phyloP scores from a whole-genome alignment of 2,888 invertebrate species.

The Andrena fulva region DNA sequence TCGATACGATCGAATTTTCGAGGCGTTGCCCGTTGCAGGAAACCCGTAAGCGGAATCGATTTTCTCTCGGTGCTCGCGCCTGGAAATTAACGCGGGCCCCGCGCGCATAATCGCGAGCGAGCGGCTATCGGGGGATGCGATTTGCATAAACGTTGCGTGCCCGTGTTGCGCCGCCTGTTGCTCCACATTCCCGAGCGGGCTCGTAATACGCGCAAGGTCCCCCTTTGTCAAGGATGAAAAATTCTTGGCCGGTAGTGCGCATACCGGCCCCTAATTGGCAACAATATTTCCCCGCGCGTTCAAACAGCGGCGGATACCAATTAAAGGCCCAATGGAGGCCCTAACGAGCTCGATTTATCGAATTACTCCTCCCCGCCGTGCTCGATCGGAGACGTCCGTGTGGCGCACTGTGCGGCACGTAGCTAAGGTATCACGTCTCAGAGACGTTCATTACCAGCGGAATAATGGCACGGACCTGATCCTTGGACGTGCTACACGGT shows the following conservation, averaged over 20 bases:
- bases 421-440: conserved; percentile 6
- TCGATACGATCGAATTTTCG: conserved; percentile 44
- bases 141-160: conserved; percentile 73
- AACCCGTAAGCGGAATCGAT: conserved; percentile 21
- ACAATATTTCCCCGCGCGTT: conserved; percentile 24
- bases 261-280: conserved; percentile 67
- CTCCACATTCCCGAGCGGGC: conserved; percentile 75
- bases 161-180: conserved; percentile 66
- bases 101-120: conserved; percentile 29
- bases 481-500: conserved; percentile 27
- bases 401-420: background rate
- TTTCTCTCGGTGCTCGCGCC: conserved; percentile 14
- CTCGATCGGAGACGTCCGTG: background rate
- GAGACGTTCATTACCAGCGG: conserved; percentile 15
- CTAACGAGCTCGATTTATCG: conserved; percentile 27
- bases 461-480: conserved; percentile 26
- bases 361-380: background rate
- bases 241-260: conserved; percentile 57
- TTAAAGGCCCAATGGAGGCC: conserved; percentile 25
- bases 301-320: conserved; percentile 16
- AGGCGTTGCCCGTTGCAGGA: conserved; percentile 19
- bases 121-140: conserved; percentile 64
- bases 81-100: conserved; percentile 28
- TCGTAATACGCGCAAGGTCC: conserved; percentile 76
- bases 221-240: conserved; percentile 79